Conservation (phyloP, 2,888 invertebrate species). For the Brachynemurus nebulosus region DNA sequence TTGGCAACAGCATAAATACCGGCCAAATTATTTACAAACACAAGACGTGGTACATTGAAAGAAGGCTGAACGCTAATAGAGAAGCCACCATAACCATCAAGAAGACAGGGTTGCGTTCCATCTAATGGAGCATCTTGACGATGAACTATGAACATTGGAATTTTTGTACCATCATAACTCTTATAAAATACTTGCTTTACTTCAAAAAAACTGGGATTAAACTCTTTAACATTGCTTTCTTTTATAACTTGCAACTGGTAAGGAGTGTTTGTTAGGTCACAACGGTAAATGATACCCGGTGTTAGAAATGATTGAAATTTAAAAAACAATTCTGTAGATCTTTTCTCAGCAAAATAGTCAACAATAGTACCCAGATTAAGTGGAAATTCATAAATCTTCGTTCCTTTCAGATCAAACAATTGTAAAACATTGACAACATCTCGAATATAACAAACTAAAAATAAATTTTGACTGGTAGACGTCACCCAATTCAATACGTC, state of each 20-base stretch:
- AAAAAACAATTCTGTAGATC: constrained; percentile 82
- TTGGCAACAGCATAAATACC: constrained; percentile 88
- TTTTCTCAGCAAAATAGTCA: constrained; percentile 71
- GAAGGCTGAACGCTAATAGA: constrained; percentile 82
- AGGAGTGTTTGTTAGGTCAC: constrained; percentile 56
- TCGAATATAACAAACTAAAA: constrained; percentile 77
- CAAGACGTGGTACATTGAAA: constrained; percentile 77
- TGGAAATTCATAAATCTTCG: constrained; percentile 56
- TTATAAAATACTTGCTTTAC: constrained; percentile 83
- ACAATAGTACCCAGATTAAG: constrained; percentile 78
- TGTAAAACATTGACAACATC: constrained; percentile 85
- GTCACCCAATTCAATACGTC: constrained; percentile 85
- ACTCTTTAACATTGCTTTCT: constrained; percentile 73
- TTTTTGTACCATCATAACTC: constrained; percentile 83
- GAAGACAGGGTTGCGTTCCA: constrained; percentile 64
- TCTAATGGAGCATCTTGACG: constrained; percentile 50
- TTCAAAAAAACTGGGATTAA: constrained; percentile 63
- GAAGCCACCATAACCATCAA: constrained; percentile 97
- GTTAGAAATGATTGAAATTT: constrained; percentile 88
- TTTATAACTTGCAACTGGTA: constrained; percentile 56
- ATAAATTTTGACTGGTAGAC: constrained; percentile 70
- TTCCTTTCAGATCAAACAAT: constrained; percentile 60
- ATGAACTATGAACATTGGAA: constrained; percentile 90
- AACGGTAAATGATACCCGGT: constrained; percentile 75
- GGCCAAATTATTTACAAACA: constrained; percentile 79